Percentiles rank a stretch among this genome's conserved stretches.
Conservation (phyloP, 2,888 invertebrate genomes). For the Caenorhabditis sulstoni region DNA sequence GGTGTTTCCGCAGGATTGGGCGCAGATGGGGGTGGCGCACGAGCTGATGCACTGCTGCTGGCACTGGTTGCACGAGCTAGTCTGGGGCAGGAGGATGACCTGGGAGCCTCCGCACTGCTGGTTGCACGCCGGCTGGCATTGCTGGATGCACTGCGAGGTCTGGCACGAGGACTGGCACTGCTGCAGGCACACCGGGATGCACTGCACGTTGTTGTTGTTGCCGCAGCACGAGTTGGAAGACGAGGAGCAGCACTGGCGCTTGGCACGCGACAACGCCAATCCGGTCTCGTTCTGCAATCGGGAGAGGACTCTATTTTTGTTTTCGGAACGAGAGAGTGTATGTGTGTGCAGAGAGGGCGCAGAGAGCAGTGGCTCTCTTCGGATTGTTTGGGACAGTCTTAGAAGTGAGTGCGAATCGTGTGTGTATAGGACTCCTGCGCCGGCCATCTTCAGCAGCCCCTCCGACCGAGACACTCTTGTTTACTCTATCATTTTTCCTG, state of each 20-base stretch:
- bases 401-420: conserved; percentile 29
- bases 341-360: background rate
- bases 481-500: conserved; percentile 57
- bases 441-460: conserved; percentile 19
- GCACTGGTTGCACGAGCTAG: conserved; percentile 70
- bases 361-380: conserved; percentile 4
- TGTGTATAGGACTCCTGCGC: conserved; percentile 43
- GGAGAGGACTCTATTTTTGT: conserved; percentile 16
- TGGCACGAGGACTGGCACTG: conserved; percentile 70
- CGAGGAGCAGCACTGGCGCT: conserved; percentile 71
- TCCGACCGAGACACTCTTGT: conserved; percentile 18
- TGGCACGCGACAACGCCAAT: conserved; percentile 67
- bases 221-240: conserved; percentile 68
- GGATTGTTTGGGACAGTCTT: conserved; percentile 23
- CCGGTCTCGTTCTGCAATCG: conserved; percentile 60
- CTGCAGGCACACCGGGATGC: conserved; percentile 70
- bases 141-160: conserved; percentile 58
- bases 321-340: background rate
- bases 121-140: conserved; percentile 69
- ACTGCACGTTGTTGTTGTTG: conserved; percentile 59
- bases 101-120: conserved; percentile 67
- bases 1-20: conserved; percentile 61
- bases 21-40: conserved; percentile 67
- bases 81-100: conserved; percentile 61
- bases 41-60: conserved; percentile 63